These are phyloP conservation scores for Drusus annulatus DNA, from an alignment of 1,140 invertebrate species.

Conservation along the genomic window DNA sequence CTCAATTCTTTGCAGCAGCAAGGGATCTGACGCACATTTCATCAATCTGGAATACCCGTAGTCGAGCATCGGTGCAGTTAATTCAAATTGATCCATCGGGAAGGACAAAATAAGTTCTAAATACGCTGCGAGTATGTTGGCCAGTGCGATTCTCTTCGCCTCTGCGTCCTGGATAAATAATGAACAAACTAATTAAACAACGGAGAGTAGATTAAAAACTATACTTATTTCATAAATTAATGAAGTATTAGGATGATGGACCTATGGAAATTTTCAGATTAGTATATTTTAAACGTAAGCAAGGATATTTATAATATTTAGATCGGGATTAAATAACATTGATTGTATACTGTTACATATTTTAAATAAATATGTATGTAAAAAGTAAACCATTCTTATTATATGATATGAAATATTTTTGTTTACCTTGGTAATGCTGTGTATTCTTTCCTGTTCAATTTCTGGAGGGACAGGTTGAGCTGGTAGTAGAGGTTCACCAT, in stretches of 20 bases:
- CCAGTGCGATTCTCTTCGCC: conserved; percentile 71
- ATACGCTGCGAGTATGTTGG: conserved; percentile 75
- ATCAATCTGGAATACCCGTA: conserved; percentile 71
- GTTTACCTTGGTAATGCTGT: conserved; percentile 85
- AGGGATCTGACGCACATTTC: conserved; percentile 70
- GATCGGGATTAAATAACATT: too few species aligned
- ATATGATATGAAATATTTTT: too few species aligned
- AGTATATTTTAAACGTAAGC: too few species aligned
- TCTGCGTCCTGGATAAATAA: conserved; percentile 70
- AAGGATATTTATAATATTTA: too few species aligned
- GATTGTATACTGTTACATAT: too few species aligned
- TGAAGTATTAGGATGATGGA: too few species aligned
- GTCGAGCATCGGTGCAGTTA: conserved; percentile 71
- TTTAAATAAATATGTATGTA: too few species aligned
- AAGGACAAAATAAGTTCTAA: conserved; percentile 73
- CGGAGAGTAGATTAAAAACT: not conserved
- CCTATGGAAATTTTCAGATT: too few species aligned
- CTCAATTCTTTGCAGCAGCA: conserved; percentile 64
- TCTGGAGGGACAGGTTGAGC: conserved; percentile 78
- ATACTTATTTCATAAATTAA: conserved; percentile 39
- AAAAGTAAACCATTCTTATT: too few species aligned
- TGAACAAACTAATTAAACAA: not conserved
- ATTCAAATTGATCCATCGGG: conserved; percentile 70
- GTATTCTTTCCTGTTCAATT: conserved; percentile 82
- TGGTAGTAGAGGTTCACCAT: conserved; percentile 67